phyloP scores from a whole-genome alignment of 1,140 invertebrate species.

The Atta texana region DNA sequence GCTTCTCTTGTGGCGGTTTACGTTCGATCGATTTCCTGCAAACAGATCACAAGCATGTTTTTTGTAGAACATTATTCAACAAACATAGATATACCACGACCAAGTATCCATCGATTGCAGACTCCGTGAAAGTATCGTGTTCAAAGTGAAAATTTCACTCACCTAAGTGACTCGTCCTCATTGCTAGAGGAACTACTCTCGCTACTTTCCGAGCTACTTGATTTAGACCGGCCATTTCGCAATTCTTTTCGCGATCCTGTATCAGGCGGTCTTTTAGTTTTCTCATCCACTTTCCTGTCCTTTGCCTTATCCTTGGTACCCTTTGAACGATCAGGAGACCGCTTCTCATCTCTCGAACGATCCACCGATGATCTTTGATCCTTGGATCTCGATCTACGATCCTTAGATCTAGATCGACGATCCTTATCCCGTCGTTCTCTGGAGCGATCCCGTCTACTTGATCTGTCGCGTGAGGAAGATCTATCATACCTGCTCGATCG shows the following conservation, averaged over 20 bases:
- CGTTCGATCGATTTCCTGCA: slow-evolving; percentile 81
- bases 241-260: slow-evolving; percentile 80
- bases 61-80: slow-evolving; percentile 10
- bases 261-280: slow-evolving; percentile 77
- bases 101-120: slow-evolving; percentile 60
- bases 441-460: slow-evolving; percentile 81
- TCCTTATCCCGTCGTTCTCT: slow-evolving; percentile 81
- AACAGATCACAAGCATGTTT: slow-evolving; percentile 49
- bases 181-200: slow-evolving; percentile 84
- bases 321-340: slow-evolving; percentile 79
- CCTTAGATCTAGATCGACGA: slow-evolving; percentile 79
- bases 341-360: slow-evolving; percentile 77
- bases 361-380: slow-evolving; percentile 79
- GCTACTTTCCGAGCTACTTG: slow-evolving; percentile 85
- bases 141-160: slow-evolving; percentile 66
- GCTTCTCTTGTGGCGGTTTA: slow-evolving; percentile 80
- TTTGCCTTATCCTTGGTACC: slow-evolving; percentile 76
- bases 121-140: slow-evolving; percentile 61
- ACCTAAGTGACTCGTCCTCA: slow-evolving; percentile 80
- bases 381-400: slow-evolving; percentile 79
- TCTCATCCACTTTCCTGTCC: slow-evolving; percentile 80
- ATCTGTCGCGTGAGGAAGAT: slow-evolving; percentile 84
- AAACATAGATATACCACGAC: slow-evolving; percentile 46
- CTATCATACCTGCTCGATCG: slow-evolving; percentile 82
- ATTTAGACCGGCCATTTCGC: slow-evolving; percentile 84